These are phyloP conservation scores for Hypercompe scribonia DNA, from an alignment of 2,888 invertebrate species.

Conservation along the genomic window DNA sequence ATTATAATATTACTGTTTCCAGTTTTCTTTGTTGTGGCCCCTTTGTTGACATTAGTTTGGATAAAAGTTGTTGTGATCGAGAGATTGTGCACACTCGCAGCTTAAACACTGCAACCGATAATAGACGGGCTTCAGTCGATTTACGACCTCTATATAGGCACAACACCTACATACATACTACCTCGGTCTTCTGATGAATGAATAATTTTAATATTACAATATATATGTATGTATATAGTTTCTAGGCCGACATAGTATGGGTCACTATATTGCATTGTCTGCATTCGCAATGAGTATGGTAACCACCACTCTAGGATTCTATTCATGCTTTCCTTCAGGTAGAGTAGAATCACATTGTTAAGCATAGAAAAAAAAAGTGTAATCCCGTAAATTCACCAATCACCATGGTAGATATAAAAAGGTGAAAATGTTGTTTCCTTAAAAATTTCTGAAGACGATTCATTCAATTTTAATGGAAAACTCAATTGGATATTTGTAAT, in stretches of 20 bases:
- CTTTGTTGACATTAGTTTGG: conserved; percentile 48
- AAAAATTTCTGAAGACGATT: conserved; percentile 13
- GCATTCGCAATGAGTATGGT: too few relatives aligned
- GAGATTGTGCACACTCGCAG: conserved; percentile 59
- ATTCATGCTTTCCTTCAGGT: too few relatives aligned
- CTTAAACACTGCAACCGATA: conserved; percentile 39
- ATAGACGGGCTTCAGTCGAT: conserved; percentile 54
- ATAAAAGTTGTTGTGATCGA: conserved; percentile 49
- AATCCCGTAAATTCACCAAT: conserved; percentile 15
- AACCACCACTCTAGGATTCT: too few relatives aligned
- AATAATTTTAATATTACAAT: conserved; percentile 33
- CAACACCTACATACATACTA: conserved; percentile 48
- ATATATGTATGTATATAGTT: conserved; percentile 18
- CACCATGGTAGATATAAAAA: conserved; percentile 15
- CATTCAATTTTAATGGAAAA: conserved; percentile 6
- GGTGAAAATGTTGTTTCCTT: conserved; percentile 1
- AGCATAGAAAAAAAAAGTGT: too few relatives aligned
- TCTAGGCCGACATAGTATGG: too few relatives aligned
- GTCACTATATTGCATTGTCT: too few relatives aligned
- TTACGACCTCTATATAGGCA: conserved; percentile 65
- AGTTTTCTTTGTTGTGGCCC: conserved; percentile 41
- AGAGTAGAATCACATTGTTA: too few relatives aligned
- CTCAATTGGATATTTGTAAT: not conserved
- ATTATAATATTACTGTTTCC: not conserved
- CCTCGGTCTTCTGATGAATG: conserved; percentile 39